Base-by-base conservation (phyloP, 2,113 vertebrate species). In the Esox niger region DNA sequence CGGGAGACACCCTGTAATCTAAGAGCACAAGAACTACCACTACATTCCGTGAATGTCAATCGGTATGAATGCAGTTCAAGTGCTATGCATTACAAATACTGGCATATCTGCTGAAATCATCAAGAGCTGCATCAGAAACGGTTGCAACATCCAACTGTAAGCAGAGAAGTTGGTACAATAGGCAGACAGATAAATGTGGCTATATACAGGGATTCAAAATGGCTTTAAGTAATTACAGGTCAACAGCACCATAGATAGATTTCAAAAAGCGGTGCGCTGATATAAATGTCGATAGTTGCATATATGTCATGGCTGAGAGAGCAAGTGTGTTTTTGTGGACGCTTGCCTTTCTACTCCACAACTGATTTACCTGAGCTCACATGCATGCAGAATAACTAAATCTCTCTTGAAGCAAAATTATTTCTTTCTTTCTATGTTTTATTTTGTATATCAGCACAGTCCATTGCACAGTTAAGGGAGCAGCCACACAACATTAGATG, bases 381-480 rank as follows among this genome's bases (percentile, higher is more conserved):
- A 52, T 52, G 21, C 11, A 23, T 23, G 17, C 47, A 52, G n/a
- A 23, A 4, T 63, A 63, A 63, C 35, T 43, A 35, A 38, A 63
- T 15, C 5, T 63, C 61, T 63, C 23, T 6, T 4, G 15, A 43
- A 63, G 26, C 61, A 38, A 6, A 21, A 20, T n/a, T 49, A 49
- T 21, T 49, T 49, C n/a, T 21, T 49, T 49, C n/a, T 74, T 38
- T 73, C 71, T 73, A 38, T 68, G 62, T 90, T 49, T 38, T 38
- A 38, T 87, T 88, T 91, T 64, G 87, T 91, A 89, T 76, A 93
- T 92, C 91, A 90, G 90, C 81, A 92, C 87, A 89, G 38, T 90
- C 93, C 91, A 91, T 88, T 93, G 92, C 93, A 95, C 92, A 93
- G 92, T 89, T 90, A 94, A 90, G 90, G 88, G 84, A 70, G 66